Evolutionary conservation across 2,113 vertebrate species (phyloP).

Genomic region (Xiphophorus maculatus): DNA sequence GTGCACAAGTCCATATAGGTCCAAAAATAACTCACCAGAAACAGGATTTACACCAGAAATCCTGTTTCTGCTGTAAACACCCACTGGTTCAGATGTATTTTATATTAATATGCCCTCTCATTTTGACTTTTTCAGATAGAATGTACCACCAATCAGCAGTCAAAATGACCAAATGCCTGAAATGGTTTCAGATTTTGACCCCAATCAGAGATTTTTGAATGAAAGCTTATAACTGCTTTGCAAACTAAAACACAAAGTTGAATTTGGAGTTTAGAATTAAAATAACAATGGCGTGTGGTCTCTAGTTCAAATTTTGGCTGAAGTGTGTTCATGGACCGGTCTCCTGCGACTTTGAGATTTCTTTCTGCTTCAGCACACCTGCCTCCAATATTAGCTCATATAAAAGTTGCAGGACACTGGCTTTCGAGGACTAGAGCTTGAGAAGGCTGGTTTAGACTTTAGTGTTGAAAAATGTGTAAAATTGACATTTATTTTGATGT

Average conservation of each 20-base stretch:
- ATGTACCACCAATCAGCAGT: neutral
- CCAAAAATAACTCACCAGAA: slow-evolving; percentile 32
- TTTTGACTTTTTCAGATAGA: slow-evolving; percentile 10
- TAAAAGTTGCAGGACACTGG: no score
- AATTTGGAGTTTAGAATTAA: neutral
- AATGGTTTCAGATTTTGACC: neutral
- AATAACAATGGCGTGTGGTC: no score
- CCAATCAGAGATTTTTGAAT: neutral
- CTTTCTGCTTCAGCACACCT: no score
- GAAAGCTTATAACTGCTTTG: no score
- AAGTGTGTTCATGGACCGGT: no score
- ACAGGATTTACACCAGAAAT: slow-evolving; percentile 8
- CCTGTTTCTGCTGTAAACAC: slow-evolving; percentile 26
- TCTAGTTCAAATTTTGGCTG: no score
- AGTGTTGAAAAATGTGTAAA: no score
- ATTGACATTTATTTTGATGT: no score
- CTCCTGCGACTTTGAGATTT: no score
- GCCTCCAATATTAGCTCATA: no score
- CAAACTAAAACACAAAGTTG: neutral
- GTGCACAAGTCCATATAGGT: slow-evolving; percentile 38
- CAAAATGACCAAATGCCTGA: neutral
- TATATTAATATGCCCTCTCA: neutral
- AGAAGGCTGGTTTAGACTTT: no score
- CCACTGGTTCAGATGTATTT: slow-evolving; percentile 21
- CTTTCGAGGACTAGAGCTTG: no score